These are phyloP conservation scores for Dasypus novemcinctus DNA, from an alignment of 2,113 vertebrate genomes.

Conservation along the genomic window DNA sequence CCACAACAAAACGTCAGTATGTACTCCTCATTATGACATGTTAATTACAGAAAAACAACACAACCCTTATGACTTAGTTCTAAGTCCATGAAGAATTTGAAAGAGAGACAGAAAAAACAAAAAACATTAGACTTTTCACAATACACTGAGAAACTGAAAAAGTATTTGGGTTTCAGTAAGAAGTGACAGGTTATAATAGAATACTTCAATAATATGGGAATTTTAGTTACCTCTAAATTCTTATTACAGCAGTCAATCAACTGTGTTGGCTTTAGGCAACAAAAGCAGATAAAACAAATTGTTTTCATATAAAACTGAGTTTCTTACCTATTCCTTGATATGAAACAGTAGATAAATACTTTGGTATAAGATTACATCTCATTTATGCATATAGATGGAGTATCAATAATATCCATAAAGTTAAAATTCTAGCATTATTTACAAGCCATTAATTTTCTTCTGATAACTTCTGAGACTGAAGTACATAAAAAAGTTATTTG, in stretches of 20 bases:
- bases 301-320: slow-evolving; percentile 58
- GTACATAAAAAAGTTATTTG: slow-evolving; percentile 43
- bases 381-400: slow-evolving; percentile 32
- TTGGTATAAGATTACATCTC: slow-evolving; percentile 37
- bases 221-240: slow-evolving; percentile 63
- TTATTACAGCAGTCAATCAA: slow-evolving; percentile 63
- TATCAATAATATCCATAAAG: slow-evolving; percentile 53
- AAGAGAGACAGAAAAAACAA: neutral
- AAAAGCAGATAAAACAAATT: slow-evolving; percentile 64
- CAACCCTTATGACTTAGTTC: slow-evolving; percentile 51
- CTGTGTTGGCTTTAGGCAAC: slow-evolving; percentile 51
- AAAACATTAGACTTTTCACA: slow-evolving; percentile 32
- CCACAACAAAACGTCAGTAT: neutral
- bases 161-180: slow-evolving; percentile 37
- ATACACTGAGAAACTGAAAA: slow-evolving; percentile 62
- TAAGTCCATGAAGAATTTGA: neutral
- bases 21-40: neutral
- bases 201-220: slow-evolving; percentile 18
- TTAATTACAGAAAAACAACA: slow-evolving; percentile 71
- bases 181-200: slow-evolving; percentile 31
- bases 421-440: slow-evolving; percentile 29
- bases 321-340: neutral
- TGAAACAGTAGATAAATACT: slow-evolving; percentile 47
- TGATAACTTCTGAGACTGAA: neutral
- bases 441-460: slow-evolving; percentile 14